Base-by-base conservation (phyloP, 1,140 invertebrate species). In the Eurosta solidaginis region DNA sequence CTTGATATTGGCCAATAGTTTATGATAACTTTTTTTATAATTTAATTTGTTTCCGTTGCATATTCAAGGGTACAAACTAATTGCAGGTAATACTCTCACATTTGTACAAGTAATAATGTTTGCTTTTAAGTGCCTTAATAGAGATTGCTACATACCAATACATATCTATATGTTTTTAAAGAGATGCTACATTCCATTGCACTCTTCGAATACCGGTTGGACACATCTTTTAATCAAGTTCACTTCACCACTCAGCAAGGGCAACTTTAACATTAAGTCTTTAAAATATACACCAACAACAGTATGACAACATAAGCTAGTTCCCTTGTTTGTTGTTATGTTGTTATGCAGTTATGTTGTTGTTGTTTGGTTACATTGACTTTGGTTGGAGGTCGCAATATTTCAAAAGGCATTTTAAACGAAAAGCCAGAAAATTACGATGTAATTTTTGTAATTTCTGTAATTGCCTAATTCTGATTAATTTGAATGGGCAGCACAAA, bases 381-480 rank as follows among this genome's bases (percentile, higher is more conserved):
- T 54, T 54, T 54, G 22, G 54, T 17, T 4, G 1, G 54, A 12
- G 54, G 14, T 59, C 54, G 36, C 40, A 74, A 74, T 74, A 22
- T 44, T 59, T 59, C 54, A 49, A 29, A 75, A 47, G 49, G 27
- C 22, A 75, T 75, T 49, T 75, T 75, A 76, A 76, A 76, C 74
- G 74, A 76, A 83, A 82, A 85, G 82, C 80, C 77, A 79, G 82
- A 85, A 85, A 83, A 85, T 85, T 85, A 85, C 84, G 84, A 83
- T 85, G 84, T 85, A 85, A 85, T 85, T 85, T 85, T 85, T 85
- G 84, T 85, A 85, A 85, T 85, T 85, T 85, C 84, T 85, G 84
- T 85, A 85, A 85, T 85, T 85, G 84, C 84, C 84, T 85, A 85
- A 85, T 85, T 85, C 84, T 85, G 84, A 85, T 85, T 85, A 85